These are phyloP conservation scores for Microcebus tavaratra DNA, from an alignment of 2,113 vertebrate genomes.

Conservation along the genomic window DNA sequence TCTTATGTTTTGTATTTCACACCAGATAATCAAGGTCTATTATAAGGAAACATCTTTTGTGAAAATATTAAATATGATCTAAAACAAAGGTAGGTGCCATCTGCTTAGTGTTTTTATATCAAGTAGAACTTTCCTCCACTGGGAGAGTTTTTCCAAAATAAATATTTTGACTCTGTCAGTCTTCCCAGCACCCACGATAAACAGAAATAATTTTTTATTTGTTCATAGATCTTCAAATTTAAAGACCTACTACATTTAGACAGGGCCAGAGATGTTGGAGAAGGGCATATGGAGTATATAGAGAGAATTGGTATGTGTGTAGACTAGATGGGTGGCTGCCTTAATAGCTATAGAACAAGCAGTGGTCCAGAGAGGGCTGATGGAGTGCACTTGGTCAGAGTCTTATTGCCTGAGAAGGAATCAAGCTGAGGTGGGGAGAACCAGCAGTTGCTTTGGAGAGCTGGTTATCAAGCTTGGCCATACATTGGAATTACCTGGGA, in stretches of 20 bases:
- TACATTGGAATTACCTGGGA: background rate
- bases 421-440: background rate
- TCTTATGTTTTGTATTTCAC: background rate
- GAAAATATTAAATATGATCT: conserved; percentile 27
- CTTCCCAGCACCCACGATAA: background rate
- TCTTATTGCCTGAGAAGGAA: background rate
- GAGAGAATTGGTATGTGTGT: background rate
- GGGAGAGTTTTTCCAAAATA: conserved; percentile 14
- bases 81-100: background rate
- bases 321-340: background rate
- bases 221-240: background rate
- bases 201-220: background rate
- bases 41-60: background rate
- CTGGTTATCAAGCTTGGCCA: background rate
- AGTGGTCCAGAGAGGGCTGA: background rate
- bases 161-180: background rate
- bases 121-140: background rate
- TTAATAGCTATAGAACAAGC: background rate
- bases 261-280: background rate
- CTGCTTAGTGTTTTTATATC: background rate
- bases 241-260: background rate
- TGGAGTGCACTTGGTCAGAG: background rate
- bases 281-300: background rate
- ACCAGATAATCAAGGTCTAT: background rate
- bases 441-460: background rate